These are phyloP conservation scores for Diarsia dahlii DNA, from an alignment of 2,888 invertebrate genomes.

Conservation along the genomic window DNA sequence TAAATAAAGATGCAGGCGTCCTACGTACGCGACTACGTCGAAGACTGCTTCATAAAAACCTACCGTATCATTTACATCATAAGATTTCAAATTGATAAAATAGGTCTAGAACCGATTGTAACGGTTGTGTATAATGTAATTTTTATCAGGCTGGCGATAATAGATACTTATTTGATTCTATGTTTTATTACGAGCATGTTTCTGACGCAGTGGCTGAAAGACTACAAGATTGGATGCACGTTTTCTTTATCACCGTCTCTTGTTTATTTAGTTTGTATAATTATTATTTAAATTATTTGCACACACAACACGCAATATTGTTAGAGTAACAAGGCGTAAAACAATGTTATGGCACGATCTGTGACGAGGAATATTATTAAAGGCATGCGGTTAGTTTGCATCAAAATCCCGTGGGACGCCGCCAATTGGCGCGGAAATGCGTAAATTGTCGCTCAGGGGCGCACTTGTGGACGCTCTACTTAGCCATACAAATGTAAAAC, in stretches of 20 bases:
- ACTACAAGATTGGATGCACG: constrained; percentile 16
- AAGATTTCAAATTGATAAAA: constrained; percentile 57
- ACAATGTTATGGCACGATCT: constrained; percentile 60
- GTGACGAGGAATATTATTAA: constrained; percentile 65
- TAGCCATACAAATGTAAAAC: constrained; percentile 72
- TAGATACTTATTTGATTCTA: constrained; percentile 63
- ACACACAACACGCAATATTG: constrained; percentile 66
- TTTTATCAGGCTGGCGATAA: constrained; percentile 68
- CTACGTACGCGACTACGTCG: constrained; percentile 43
- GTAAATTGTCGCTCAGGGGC: constrained; percentile 82
- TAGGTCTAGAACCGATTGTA: constrained; percentile 35
- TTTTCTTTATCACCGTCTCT: constrained; percentile 40
- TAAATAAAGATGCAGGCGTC: constrained; percentile 64
- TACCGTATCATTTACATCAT: constrained; percentile 43
- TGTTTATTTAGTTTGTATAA: constrained; percentile 48
- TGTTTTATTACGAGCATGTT: constrained; percentile 28
- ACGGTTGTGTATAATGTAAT: constrained; percentile 51
- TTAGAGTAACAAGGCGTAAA: constrained; percentile 62
- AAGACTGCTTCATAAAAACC: constrained; percentile 48
- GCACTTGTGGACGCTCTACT: constrained; percentile 72
- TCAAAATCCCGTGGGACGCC: constrained; percentile 79
- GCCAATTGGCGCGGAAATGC: constrained; percentile 85
- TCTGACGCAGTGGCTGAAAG: constrained; percentile 26
- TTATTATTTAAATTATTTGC: constrained; percentile 55
- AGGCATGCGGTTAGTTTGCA: constrained; percentile 93